phyloP scores from a whole-genome alignment of 2,113 vertebrate species.

The Orthonyx spaldingii region DNA sequence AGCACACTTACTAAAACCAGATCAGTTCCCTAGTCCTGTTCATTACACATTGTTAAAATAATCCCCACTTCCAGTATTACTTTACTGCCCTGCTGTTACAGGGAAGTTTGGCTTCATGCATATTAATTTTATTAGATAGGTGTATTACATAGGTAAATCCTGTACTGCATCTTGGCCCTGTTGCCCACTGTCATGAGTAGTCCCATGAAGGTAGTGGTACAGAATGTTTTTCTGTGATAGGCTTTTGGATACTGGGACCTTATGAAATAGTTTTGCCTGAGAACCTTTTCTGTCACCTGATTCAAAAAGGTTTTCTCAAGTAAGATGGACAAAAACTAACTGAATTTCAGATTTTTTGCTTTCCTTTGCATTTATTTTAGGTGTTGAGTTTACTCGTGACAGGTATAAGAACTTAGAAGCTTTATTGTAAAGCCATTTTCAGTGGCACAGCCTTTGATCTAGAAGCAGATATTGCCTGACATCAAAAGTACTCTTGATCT shows the following conservation, averaged over 20 bases:
- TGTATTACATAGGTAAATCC: not conserved
- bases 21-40: not conserved
- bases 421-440: not conserved
- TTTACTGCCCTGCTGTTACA: not conserved
- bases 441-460: not conserved
- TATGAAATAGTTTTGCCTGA: not conserved
- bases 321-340: not conserved
- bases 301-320: not conserved
- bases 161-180: not conserved
- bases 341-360: not conserved
- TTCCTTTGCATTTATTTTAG: not conserved
- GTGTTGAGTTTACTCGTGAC: not conserved
- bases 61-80: not conserved
- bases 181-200: not conserved
- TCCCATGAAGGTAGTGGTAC: not conserved
- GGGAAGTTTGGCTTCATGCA: not conserved
- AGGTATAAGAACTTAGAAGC: not conserved
- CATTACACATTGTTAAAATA: not conserved
- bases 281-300: not conserved
- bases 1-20: not conserved
- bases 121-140: not conserved
- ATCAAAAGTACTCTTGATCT: conserved; percentile 38
- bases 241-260: not conserved
- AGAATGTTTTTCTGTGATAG: not conserved
- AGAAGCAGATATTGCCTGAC: not conserved